Percentiles rank a stretch among this genome's conserved stretches.
These are phyloP conservation scores for Oenanthe oenanthe DNA, from an alignment of 2,113 vertebrate genomes.

Conservation along the genomic window DNA sequence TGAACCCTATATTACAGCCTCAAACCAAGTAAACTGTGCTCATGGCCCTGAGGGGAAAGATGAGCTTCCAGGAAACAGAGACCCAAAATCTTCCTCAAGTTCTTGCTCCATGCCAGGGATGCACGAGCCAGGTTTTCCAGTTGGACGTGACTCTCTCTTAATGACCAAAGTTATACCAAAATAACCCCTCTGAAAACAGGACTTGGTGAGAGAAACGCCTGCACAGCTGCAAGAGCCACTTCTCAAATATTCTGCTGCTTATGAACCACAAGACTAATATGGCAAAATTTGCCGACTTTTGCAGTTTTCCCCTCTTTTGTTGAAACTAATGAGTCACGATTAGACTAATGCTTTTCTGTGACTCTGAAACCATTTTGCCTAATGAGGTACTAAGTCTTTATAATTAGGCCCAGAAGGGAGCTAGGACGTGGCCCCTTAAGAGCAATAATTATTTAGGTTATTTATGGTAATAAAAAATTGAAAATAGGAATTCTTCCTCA, in stretches of 20 bases:
- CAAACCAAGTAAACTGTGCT: rapidly evolving
- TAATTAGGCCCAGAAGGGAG: slow-evolving; percentile 88
- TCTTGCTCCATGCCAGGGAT: rapidly evolving
- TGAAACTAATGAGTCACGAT: slow-evolving; percentile 84
- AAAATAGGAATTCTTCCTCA: slow-evolving; percentile 84
- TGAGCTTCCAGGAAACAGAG: not conserved
- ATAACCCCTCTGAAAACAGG: not conserved
- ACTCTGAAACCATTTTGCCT: slow-evolving; percentile 83
- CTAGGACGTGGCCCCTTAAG: slow-evolving; percentile 78
- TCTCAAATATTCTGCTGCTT: slow-evolving; percentile 26
- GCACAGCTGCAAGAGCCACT: slow-evolving; percentile 26
- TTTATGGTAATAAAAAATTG: slow-evolving; percentile 87
- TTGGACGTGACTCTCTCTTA: not conserved
- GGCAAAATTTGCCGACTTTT: slow-evolving; percentile 64
- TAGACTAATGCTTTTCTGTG: slow-evolving; percentile 81
- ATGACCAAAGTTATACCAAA: not conserved
- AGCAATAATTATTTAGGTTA: slow-evolving; percentile 88
- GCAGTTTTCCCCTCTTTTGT: slow-evolving; percentile 73
- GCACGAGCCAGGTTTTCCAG: not conserved
- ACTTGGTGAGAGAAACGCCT: slow-evolving; percentile 27
- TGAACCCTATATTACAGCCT: not conserved
- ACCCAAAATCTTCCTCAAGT: not conserved
- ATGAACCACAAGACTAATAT: slow-evolving; percentile 58
- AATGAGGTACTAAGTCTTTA: slow-evolving; percentile 88
- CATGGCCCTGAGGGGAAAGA: not conserved